Evolutionary conservation across 2,113 vertebrate species (phyloP).

Genomic region (Euleptes europaea): DNA sequence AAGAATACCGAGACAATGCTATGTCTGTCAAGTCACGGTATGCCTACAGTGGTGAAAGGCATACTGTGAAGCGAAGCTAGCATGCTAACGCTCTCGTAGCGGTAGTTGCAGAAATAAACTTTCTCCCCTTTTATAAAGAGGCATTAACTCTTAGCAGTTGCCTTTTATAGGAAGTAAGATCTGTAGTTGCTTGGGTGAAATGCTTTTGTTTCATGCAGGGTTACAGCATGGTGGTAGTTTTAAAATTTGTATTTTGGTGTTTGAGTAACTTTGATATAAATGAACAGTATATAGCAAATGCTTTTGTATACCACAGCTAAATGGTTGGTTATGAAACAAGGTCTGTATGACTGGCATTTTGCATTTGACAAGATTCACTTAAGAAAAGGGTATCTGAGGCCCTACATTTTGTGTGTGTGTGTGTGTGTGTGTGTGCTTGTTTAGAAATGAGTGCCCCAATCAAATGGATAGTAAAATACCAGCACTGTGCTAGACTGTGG

Average conservation of each 20-base stretch:
- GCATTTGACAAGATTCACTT: neutral
- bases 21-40: too few relatives aligned
- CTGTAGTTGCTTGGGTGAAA: neutral
- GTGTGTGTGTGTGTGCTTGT: neutral
- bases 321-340: neutral
- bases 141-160: neutral
- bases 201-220: too few relatives aligned
- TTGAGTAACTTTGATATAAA: neutral
- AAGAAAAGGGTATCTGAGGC: neutral
- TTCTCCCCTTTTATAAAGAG: neutral
- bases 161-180: neutral
- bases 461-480: rapidly evolving
- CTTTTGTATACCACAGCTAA: rapidly evolving
- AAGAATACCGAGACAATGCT: too few relatives aligned
- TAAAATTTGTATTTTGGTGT: neutral
- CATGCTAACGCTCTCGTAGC: neutral
- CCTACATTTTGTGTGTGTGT: neutral
- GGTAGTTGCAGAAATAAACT: neutral
- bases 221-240: neutral
- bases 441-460: conserved; percentile 16
- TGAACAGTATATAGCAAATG: neutral
- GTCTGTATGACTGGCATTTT: rapidly evolving
- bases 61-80: neutral
- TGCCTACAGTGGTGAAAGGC: neutral
- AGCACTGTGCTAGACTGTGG: conserved; percentile 39